Evolutionary conservation across 2,113 vertebrate species (phyloP).

Genomic region (Zapornia atra): DNA sequence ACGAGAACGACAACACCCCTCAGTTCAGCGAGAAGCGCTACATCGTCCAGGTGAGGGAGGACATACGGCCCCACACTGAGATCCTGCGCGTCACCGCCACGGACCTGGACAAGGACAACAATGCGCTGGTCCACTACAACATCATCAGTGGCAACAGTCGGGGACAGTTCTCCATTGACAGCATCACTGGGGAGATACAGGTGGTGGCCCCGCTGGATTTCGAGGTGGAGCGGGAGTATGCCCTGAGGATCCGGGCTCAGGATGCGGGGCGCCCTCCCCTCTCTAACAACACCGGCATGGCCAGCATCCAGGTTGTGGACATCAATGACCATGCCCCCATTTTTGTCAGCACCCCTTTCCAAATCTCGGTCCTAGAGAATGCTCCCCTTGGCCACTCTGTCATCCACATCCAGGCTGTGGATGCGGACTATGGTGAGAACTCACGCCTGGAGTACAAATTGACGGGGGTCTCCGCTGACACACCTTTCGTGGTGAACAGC

Average conservation of each 20-base stretch:
- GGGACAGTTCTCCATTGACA: slow-evolving; percentile 95
- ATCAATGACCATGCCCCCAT: slow-evolving; percentile 97
- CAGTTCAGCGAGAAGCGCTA: slow-evolving; percentile 98
- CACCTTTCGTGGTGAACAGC: slow-evolving; percentile 92
- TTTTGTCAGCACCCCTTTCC: slow-evolving; percentile 97
- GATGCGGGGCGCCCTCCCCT: slow-evolving; percentile 93
- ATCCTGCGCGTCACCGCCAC: slow-evolving; percentile 91
- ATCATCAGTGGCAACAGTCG: slow-evolving; percentile 97
- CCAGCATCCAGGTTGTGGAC: slow-evolving; percentile 94
- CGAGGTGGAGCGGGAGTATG: slow-evolving; percentile 92
- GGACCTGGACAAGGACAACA: slow-evolving; percentile 92
- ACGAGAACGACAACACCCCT: slow-evolving; percentile 96
- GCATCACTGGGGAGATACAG: slow-evolving; percentile 93
- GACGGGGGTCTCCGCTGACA: slow-evolving; percentile 84
- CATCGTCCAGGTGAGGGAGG: slow-evolving; percentile 92
- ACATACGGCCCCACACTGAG: slow-evolving; percentile 89
- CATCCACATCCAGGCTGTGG: slow-evolving; percentile 96
- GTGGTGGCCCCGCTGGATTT: slow-evolving; percentile 94
- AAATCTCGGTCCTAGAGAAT: slow-evolving; percentile 93
- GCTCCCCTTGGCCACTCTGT: slow-evolving; percentile 94
- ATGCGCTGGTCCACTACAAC: slow-evolving; percentile 93
- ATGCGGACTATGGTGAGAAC: slow-evolving; percentile 93
- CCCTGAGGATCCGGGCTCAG: slow-evolving; percentile 91
- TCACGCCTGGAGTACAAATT: slow-evolving; percentile 92
- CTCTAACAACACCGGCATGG: slow-evolving; percentile 96